A percentile compares a stretch with the other conserved stretches of the same genome.
phyloP scores from a whole-genome alignment of 2,113 vertebrate genomes.

The Podiceps cristatus region DNA sequence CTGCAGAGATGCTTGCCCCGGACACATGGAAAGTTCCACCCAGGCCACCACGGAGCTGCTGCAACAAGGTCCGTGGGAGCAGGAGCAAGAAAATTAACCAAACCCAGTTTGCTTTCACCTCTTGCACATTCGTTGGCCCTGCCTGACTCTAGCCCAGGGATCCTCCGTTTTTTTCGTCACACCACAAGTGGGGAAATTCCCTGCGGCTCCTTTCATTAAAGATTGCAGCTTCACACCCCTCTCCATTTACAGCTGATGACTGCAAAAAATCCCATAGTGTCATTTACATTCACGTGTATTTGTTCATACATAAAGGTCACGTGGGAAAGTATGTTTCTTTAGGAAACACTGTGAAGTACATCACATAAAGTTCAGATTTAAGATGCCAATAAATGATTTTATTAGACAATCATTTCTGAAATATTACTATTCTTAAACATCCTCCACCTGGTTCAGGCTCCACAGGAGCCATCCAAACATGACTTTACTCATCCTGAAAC shows the following conservation, averaged over 20 bases:
- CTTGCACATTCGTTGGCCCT: not conserved
- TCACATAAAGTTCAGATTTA: not conserved
- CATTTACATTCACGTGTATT: not conserved
- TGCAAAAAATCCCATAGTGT: not conserved
- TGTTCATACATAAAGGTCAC: not conserved
- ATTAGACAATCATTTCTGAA: not conserved
- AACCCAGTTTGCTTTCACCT: not conserved
- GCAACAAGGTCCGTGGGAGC: not conserved
- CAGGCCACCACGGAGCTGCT: not conserved
- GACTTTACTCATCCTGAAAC: not conserved
- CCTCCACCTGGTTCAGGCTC: not conserved
- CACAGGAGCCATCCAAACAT: not conserved
- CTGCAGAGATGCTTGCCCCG: not conserved
- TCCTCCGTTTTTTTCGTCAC: accelerated
- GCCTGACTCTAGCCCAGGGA: not conserved
- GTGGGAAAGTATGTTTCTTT: not conserved
- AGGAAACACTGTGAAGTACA: not conserved
- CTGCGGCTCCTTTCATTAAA: not conserved
- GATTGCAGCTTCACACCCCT: not conserved
- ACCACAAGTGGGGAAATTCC: not conserved
- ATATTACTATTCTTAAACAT: not conserved
- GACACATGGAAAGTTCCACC: not conserved
- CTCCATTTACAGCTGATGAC: not conserved
- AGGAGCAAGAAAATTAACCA: not conserved
- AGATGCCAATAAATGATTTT: not conserved